Evolutionary conservation across 37 sponge, comb jelly and placozoan species (phyloP).

Genomic region (Halichondria panicea): DNA sequence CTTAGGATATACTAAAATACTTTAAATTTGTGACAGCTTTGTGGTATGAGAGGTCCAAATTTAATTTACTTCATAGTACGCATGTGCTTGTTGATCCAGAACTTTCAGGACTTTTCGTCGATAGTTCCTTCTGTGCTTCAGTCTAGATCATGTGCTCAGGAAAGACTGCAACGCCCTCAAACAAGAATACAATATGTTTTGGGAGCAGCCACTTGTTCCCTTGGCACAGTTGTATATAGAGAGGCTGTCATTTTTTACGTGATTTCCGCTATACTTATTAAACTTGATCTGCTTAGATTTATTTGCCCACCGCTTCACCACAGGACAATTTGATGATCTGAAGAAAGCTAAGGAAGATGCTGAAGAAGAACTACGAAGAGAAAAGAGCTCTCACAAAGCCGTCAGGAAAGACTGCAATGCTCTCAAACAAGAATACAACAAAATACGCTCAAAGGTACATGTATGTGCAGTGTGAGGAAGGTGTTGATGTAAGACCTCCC

Average conservation of each 20-base stretch:
- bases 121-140: no score
- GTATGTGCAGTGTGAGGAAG: background rate
- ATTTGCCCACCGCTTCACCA: background rate
- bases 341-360: conserved; percentile 30
- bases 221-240: no score
- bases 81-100: no score
- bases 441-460: conserved; percentile 7
- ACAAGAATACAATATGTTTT: conserved; percentile 21
- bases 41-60: no score
- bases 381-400: conserved; percentile 9
- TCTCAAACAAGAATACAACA: conserved; percentile 27
- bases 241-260: no score
- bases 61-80: no score
- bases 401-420: conserved; percentile 24
- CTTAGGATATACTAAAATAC: no score
- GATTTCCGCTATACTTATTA: no score
- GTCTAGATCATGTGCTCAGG: no score
- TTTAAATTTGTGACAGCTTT: no score
- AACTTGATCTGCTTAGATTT: background rate
- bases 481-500: background rate
- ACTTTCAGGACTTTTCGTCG: no score
- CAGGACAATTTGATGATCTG: conserved; percentile 33
- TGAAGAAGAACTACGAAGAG: background rate
- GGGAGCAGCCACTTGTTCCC: no score
- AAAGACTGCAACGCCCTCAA: conserved; percentile 24